Evolutionary conservation across 2,113 vertebrate genomes (phyloP).

Genomic region (Orientallactaga bullata): DNA sequence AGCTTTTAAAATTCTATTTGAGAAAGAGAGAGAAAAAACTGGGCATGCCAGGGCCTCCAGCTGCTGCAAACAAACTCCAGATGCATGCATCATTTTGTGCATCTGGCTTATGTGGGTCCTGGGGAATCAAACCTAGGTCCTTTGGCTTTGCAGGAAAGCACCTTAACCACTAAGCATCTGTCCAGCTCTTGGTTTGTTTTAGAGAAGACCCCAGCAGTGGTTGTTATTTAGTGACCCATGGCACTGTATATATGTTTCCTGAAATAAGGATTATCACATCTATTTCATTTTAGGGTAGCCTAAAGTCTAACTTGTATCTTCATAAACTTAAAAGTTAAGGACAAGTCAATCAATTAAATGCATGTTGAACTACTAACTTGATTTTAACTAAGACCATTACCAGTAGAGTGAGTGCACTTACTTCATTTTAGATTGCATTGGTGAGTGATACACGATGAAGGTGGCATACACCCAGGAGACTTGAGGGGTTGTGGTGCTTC

Average conservation of each 20-base stretch:
- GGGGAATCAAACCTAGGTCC: no score
- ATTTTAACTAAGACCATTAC: background rate
- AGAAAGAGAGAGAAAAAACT: no score
- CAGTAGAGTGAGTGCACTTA: background rate
- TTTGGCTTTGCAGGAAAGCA: no score
- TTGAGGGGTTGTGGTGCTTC: background rate
- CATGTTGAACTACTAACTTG: no score
- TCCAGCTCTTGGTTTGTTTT: background rate
- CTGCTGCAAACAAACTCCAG: no score
- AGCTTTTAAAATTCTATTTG: no score
- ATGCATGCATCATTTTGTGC: no score
- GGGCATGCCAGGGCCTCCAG: no score
- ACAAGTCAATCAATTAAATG: background rate
- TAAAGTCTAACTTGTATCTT: background rate
- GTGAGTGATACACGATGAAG: background rate
- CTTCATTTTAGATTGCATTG: background rate
- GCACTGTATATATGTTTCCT: background rate
- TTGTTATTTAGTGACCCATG: background rate
- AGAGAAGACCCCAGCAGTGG: background rate
- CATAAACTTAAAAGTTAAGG: background rate
- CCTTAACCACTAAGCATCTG: no score
- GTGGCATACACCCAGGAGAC: rapidly evolving
- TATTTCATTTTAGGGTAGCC: background rate
- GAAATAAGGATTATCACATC: background rate
- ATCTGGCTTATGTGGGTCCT: no score